These are phyloP conservation scores for Heliothis peltigera DNA, from an alignment of 2,888 invertebrate genomes.

Conservation along the genomic window DNA sequence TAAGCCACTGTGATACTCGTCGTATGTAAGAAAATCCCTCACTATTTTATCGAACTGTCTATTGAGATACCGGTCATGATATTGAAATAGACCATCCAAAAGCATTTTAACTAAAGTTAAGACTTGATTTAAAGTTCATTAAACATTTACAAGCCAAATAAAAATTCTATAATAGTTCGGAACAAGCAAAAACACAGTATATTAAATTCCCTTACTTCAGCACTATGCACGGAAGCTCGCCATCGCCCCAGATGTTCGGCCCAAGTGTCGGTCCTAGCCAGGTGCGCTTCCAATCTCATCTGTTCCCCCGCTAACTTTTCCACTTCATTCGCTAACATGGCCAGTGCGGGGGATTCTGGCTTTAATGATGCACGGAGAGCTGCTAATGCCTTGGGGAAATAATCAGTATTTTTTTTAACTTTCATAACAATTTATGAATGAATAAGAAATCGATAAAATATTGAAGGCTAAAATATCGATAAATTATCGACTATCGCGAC, in stretches of 20 bases:
- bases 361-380: constrained; percentile 95
- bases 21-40: too few relatives aligned
- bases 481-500: too few relatives aligned
- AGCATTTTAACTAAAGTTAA: too few relatives aligned
- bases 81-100: too few relatives aligned
- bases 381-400: constrained; percentile 91
- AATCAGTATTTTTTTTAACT: not conserved
- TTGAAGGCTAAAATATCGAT: too few relatives aligned
- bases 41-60: too few relatives aligned
- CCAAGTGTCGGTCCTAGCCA: constrained; percentile 96
- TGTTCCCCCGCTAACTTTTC: constrained; percentile 95
- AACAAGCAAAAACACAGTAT: not conserved
- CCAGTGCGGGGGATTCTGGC: constrained; percentile 94
- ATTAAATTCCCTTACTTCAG: constrained; percentile 89
- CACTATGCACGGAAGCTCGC: constrained; percentile 95
- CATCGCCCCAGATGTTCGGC: constrained; percentile 96
- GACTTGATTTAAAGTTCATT: too few relatives aligned
- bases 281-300: constrained; percentile 94
- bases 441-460: too few relatives aligned
- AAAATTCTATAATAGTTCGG: not conserved
- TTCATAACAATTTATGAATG: not conserved
- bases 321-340: constrained; percentile 95
- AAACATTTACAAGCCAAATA: too few relatives aligned
- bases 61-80: too few relatives aligned
- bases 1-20: too few relatives aligned